Percentiles rank a stretch among this genome's conserved stretches.
phyloP scores from a whole-genome alignment of 2,888 invertebrate genomes.

The Meta bourneti region DNA sequence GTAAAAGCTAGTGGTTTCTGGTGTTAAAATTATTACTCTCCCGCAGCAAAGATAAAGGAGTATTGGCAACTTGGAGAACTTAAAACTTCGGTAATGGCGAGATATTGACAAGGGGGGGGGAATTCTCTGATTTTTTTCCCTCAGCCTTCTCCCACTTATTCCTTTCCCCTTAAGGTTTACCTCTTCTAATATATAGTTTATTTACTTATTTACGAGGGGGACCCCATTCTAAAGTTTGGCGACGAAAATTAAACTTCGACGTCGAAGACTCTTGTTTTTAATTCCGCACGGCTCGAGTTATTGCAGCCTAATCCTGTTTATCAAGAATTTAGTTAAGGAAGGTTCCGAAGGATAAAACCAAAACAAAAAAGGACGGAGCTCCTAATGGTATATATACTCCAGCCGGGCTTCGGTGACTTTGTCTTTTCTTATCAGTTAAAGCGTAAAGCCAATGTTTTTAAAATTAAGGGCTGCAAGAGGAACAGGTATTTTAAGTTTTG shows the following conservation, averaged over 20 bases:
- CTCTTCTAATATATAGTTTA: conserved; percentile 28
- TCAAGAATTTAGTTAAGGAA: conserved; percentile 70
- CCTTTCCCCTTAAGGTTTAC: background rate
- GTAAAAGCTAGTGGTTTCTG: conserved; percentile 64
- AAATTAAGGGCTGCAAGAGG: background rate
- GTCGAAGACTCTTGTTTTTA: conserved; percentile 68
- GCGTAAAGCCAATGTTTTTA: conserved; percentile 23
- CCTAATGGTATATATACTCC: background rate
- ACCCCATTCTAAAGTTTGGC: conserved; percentile 62
- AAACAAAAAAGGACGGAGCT: background rate
- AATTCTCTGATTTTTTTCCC: conserved; percentile 4
- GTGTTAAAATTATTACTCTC: conserved; percentile 73
- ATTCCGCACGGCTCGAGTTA: conserved; percentile 56
- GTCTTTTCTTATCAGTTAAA: conserved; percentile 43
- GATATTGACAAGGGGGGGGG: conserved; percentile 68
- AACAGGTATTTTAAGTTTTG: conserved; percentile 1
- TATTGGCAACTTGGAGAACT: conserved; percentile 74
- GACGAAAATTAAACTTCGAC: conserved; percentile 63
- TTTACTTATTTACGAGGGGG: conserved; percentile 65
- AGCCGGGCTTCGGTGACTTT: conserved; percentile 9
- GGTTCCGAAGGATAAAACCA: background rate
- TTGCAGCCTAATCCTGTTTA: conserved; percentile 73
- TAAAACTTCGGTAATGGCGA: conserved; percentile 74
- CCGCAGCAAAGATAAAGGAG: conserved; percentile 63
- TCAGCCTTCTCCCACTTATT: background rate